A percentile compares a stretch with the other conserved stretches of the same genome.
These are phyloP conservation scores for Synodontis membranacea DNA, from an alignment of 2,113 vertebrate genomes.

Conservation along the genomic window DNA sequence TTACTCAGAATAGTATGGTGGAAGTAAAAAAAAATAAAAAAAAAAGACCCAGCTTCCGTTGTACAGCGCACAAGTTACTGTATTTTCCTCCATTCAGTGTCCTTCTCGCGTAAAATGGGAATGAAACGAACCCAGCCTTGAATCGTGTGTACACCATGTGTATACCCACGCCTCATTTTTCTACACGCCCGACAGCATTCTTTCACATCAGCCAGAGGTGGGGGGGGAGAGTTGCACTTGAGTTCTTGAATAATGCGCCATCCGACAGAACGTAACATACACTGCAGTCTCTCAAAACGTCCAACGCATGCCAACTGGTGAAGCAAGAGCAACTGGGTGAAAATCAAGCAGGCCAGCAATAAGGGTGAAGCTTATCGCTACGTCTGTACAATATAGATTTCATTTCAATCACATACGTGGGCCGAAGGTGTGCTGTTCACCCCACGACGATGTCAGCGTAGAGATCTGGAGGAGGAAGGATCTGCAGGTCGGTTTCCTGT, in stretches of 20 bases:
- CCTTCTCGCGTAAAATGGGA: background rate
- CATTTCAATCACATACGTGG: slow-evolving; percentile 18
- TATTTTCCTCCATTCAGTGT: background rate
- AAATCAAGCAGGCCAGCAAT: background rate
- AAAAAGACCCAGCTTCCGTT: no score
- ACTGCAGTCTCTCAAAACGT: background rate
- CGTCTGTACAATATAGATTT: background rate
- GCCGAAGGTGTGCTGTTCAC: slow-evolving; percentile 19
- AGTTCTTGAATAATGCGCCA: background rate
- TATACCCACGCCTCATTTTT: slow-evolving; percentile 16
- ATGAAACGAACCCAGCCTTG: background rate
- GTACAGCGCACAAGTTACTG: background rate
- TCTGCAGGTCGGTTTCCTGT: slow-evolving; percentile 43
- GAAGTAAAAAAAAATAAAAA: no score
- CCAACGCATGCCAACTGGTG: background rate
- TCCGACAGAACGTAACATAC: background rate
- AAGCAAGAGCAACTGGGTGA: background rate
- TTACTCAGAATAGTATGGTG: background rate
- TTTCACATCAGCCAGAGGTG: slow-evolving; percentile 7
- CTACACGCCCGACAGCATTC: slow-evolving; percentile 37
- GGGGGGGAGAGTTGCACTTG: background rate
- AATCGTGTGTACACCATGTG: background rate
- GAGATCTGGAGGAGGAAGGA: slow-evolving; percentile 75
- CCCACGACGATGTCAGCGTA: slow-evolving; percentile 61
- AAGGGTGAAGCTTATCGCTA: background rate